Conservation (phyloP, 2,797 vertebrate genomes). For the Macrochelys suwanniensis region DNA sequence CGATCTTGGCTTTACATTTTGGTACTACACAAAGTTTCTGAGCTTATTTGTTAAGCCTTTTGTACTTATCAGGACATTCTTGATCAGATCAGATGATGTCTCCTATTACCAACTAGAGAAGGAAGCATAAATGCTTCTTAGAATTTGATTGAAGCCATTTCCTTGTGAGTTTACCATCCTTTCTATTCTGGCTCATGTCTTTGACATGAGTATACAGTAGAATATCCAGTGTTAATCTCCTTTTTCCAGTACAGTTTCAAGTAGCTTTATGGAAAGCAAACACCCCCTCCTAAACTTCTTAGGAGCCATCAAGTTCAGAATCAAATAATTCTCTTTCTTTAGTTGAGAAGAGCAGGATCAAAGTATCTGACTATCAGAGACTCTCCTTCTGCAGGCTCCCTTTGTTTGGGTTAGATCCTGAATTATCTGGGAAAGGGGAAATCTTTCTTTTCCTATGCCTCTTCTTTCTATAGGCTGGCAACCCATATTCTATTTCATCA, state of each 20-base stretch:
- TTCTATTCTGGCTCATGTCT: background rate
- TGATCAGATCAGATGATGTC: background rate
- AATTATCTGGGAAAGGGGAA: constrained; percentile 26
- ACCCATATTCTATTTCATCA: background rate
- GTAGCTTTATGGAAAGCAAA: constrained; percentile 7
- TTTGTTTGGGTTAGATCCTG: background rate
- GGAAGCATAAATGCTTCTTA: background rate
- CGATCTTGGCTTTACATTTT: constrained; percentile 26
- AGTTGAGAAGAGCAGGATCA: constrained; percentile 30
- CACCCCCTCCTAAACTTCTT: background rate
- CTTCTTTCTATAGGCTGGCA: background rate
- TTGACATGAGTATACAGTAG: background rate
- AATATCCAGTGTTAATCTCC: background rate
- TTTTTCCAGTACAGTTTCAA: background rate
- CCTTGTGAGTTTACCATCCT: background rate
- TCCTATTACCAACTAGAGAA: background rate
- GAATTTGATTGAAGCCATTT: background rate
- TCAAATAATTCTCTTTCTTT: constrained; percentile 18
- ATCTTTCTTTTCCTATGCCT: constrained; percentile 12
- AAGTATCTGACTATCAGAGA: constrained; percentile 5
- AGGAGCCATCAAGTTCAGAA: constrained; percentile 19
- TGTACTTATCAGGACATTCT: background rate
- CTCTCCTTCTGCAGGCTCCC: background rate
- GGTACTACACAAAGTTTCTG: background rate
- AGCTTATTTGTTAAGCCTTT: background rate